Evolutionary conservation across 2,888 invertebrate genomes (phyloP).

Genomic region (Carterocephalus palaemon): DNA sequence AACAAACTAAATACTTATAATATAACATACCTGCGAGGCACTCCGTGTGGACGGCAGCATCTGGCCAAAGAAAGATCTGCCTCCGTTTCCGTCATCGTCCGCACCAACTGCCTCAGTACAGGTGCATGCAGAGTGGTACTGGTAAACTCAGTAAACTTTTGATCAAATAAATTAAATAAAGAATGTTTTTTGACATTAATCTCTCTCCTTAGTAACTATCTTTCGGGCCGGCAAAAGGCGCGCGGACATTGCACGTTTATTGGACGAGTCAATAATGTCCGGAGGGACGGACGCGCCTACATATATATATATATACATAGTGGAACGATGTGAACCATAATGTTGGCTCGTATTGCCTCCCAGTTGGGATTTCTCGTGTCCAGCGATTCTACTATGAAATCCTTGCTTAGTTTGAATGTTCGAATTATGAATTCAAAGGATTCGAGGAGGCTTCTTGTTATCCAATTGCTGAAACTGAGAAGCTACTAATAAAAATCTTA

Average conservation of each 20-base stretch:
- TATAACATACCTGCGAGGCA: too few species aligned
- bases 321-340: conserved; percentile 67
- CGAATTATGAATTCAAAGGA: too few species aligned
- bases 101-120: too few species aligned
- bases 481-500: too few species aligned
- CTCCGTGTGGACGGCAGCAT: too few species aligned
- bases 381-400: conserved; percentile 14
- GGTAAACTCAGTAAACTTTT: too few species aligned
- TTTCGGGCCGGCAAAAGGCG: conserved; percentile 57
- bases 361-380: conserved; percentile 19
- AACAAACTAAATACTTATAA: too few species aligned
- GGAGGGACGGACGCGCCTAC: conserved; percentile 52
- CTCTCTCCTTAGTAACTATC: conserved; percentile 38
- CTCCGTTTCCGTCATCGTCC: too few species aligned
- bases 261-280: conserved; percentile 77
- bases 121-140: too few species aligned
- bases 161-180: neutral
- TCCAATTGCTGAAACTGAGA: too few species aligned
- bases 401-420: conserved; percentile 5
- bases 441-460: too few species aligned
- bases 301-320: conserved; percentile 54
- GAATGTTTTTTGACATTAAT: neutral
- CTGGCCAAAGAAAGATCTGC: too few species aligned
- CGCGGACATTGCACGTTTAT: conserved; percentile 68
- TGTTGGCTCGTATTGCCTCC: conserved; percentile 49